These are phyloP conservation scores for Muraenolepis orangiensis DNA, from an alignment of 2,797 vertebrate genomes.

Conservation along the genomic window DNA sequence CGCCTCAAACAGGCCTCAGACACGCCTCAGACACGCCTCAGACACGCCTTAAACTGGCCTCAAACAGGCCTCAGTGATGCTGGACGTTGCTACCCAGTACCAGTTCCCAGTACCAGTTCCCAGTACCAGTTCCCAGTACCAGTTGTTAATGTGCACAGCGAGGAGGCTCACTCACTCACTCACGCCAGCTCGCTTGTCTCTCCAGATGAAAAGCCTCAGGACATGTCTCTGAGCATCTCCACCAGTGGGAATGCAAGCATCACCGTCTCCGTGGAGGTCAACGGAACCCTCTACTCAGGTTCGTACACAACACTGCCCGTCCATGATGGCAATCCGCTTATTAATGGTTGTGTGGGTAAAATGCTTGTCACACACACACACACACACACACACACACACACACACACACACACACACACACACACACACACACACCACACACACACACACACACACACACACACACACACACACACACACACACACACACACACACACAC, in stretches of 20 bases:
- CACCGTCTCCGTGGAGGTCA: constrained; percentile 94
- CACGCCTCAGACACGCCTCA: neutral
- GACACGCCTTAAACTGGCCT: neutral
- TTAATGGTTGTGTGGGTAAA: neutral
- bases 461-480: no score
- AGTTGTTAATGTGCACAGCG: no score
- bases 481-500: no score
- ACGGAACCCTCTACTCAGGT: constrained; percentile 91
- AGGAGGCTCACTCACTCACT: no score
- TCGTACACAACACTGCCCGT: neutral
- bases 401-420: no score
- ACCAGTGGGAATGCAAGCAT: constrained; percentile 87
- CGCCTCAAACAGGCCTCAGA: neutral
- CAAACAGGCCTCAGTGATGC: neutral
- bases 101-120: no score
- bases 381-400: no score
- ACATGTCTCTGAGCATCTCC: constrained; percentile 85
- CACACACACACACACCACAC: no score
- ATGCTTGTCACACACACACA: neutral
- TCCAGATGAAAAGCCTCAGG: constrained; percentile 85
- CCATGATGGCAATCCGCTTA: no score
- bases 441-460: no score
- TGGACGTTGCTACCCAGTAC: neutral
- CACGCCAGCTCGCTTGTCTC: constrained; percentile 13
- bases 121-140: no score